Conservation (phyloP, 2,797 vertebrate species). For the Microctenopoma steveboyesi region DNA sequence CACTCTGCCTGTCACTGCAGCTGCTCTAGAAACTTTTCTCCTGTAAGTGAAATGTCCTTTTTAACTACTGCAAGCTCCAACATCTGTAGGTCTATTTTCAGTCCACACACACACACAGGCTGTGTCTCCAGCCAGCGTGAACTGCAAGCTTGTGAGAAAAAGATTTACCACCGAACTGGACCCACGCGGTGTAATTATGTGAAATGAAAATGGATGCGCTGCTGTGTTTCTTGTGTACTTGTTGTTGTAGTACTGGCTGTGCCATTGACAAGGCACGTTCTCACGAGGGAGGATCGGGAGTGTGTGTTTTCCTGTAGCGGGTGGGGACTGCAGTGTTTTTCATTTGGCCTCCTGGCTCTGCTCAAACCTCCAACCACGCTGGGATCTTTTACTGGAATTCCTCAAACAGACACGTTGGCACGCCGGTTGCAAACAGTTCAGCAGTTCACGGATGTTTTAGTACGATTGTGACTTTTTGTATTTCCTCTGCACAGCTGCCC, state of each 20-base stretch:
- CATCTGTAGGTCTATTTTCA: constrained; percentile 34
- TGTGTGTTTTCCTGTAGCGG: constrained; percentile 30
- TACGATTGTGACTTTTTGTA: constrained; percentile 31
- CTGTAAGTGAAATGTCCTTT: constrained; percentile 10
- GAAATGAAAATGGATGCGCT: constrained; percentile 31
- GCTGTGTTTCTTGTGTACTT: constrained; percentile 40
- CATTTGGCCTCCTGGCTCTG: constrained; percentile 36
- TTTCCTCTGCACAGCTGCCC: constrained; percentile 83
- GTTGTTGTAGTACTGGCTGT: constrained; percentile 14
- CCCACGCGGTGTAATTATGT: constrained; percentile 34
- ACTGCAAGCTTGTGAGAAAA: constrained; percentile 20
- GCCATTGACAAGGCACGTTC: constrained; percentile 7
- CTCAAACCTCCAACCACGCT: constrained; percentile 27
- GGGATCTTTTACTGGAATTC: constrained; percentile 39
- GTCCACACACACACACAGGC: constrained; percentile 11
- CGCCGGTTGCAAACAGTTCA: constrained; percentile 17
- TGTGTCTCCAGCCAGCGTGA: constrained; percentile 13
- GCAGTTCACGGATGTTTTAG: constrained; percentile 8
- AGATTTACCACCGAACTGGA: constrained; percentile 39
- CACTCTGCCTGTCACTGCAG: constrained; percentile 17
- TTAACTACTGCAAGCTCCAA: constrained; percentile 11
- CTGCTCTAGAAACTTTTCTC: constrained; percentile 15
- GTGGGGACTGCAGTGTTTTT: constrained; percentile 40
- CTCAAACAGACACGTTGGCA: constrained; percentile 45
- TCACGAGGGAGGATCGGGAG: constrained; percentile 33